These are phyloP conservation scores for Cotesia typhae DNA, from an alignment of 1,140 invertebrate species.

Conservation along the genomic window DNA sequence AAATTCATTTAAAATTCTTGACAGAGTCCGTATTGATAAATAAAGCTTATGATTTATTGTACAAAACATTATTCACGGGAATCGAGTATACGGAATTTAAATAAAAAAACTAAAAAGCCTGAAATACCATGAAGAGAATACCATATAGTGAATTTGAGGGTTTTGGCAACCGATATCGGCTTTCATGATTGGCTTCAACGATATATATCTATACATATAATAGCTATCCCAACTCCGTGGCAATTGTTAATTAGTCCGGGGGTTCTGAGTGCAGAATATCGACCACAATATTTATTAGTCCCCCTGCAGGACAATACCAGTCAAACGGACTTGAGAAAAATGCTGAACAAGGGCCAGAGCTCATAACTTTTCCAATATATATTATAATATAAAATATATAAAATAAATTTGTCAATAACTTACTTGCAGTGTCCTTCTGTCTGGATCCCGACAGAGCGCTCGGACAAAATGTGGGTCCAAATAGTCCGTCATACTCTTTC, in stretches of 20 bases:
- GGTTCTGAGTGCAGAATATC: conserved; percentile 12
- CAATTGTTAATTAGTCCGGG: conserved; percentile 25
- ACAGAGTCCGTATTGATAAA: too few species aligned
- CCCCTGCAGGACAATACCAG: background rate
- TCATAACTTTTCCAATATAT: background rate
- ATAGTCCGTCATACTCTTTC: conserved; percentile 65
- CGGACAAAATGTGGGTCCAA: conserved; percentile 73
- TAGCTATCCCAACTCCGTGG: background rate
- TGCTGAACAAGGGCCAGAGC: background rate
- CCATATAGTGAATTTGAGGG: background rate
- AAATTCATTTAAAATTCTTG: too few species aligned
- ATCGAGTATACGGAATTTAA: too few species aligned
- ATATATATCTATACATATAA: background rate
- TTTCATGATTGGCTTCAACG: conserved; percentile 12
- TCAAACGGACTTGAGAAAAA: background rate
- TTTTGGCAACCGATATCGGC: conserved; percentile 8
- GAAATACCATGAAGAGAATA: background rate
- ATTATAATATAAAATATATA: background rate
- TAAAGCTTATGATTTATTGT: too few species aligned
- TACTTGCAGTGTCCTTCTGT: conserved; percentile 70
- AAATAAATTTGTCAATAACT: conserved; percentile 38
- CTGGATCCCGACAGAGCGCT: conserved; percentile 71
- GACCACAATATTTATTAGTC: conserved; percentile 9
- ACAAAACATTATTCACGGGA: too few species aligned
- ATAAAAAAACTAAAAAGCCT: background rate